Base-by-base conservation (phyloP, 37 sponge, comb jelly and placozoan species). In the Amphimedon queenslandica region DNA sequence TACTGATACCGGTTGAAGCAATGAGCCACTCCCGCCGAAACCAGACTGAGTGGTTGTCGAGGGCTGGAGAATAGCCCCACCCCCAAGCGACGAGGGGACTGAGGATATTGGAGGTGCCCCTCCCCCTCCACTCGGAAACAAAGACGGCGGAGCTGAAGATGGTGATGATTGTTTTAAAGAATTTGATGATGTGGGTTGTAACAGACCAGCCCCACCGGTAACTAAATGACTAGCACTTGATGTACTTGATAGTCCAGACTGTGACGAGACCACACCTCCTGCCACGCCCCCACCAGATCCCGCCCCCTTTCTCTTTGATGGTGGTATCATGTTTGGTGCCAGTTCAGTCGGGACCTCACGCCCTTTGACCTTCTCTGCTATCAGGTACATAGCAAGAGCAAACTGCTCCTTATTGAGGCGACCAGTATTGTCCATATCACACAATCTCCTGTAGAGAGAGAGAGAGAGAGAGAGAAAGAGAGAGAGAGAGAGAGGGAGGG, bases 311-410 rank as follows among this genome's bases (percentile, higher is more conserved):
- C 73, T 21, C 73, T 57, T 80, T 33, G 93, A 80, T 5, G 93
- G 93, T 0, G 93, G 93, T 37, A 92, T 81, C 79, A 87, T 69
- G 55, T 80, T 38, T 0, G 91, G 67, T 0, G 93, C 57, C 31
- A 92, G 90, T 18, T 69, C 69, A 3, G 57, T 72, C 41, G 93
- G 93, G 2, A 64, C 66, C 18, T 88, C 87, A 43, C 69, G 73
- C 6, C 90, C 85, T 1, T 77, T 63, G 0, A 92, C 91, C 74
- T 81, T 90, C 79, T 90, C 86, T 0, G 85, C 81, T 1, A 92
- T 77, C 24, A 92, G 72, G 73, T 58, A 80, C 90, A 92, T 85
- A 57, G 93, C 93, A 36, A 92, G 78, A 40, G 93, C 93, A 88
- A 92, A 92, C 75, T 92, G 91, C 57, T 92, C 93, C 34, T 73